Conservation (phyloP, 35 echinoderm and acorn worm genomes). For the Patiria miniata region DNA sequence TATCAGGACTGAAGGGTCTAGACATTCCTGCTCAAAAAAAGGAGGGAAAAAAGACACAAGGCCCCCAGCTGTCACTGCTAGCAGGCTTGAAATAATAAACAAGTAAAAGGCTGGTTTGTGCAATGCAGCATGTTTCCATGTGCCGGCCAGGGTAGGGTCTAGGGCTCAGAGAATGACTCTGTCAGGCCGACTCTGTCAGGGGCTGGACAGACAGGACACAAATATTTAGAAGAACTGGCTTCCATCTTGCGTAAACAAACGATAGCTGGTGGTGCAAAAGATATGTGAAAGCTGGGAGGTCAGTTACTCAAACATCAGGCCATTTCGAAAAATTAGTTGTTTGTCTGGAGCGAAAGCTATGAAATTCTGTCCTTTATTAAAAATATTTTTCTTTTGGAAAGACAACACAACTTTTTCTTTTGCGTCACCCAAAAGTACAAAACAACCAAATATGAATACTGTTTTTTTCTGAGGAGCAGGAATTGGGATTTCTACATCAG, state of each 20-base stretch:
- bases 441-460: no score
- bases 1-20: no score
- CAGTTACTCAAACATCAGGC: no score
- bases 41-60: constrained; percentile 4
- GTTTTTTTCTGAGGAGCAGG: no score
- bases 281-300: no score
- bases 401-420: no score
- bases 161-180: background rate
- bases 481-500: no score
- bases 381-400: no score
- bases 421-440: no score
- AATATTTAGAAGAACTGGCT: constrained; percentile 5
- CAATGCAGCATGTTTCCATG: background rate
- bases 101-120: background rate
- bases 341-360: no score
- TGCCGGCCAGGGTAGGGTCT: background rate
- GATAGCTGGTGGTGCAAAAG: background rate
- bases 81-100: constrained; percentile 18
- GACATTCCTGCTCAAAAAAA: background rate
- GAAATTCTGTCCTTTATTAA: no score
- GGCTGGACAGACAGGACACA: background rate
- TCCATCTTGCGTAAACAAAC: background rate
- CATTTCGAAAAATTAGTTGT: no score
- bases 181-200: background rate
- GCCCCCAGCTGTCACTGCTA: constrained; percentile 3